Percentiles rank a stretch among this genome's conserved stretches.
These are phyloP conservation scores for Lycocerus yunnanus DNA, from an alignment of 2,888 invertebrate species.

Conservation along the genomic window DNA sequence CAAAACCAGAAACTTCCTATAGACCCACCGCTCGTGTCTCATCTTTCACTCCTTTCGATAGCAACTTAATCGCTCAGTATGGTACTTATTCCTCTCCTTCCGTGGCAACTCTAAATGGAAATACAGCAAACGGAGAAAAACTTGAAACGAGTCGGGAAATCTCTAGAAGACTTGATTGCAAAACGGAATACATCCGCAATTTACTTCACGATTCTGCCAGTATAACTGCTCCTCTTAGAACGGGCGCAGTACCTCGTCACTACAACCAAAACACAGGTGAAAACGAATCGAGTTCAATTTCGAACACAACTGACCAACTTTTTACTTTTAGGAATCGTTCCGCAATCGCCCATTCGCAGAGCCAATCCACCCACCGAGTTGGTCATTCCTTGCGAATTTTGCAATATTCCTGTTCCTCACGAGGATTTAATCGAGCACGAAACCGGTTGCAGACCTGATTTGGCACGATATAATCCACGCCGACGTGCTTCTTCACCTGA, in stretches of 20 bases:
- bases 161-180: constrained; percentile 52
- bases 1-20: neutral
- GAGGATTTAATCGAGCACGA: constrained; percentile 60
- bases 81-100: neutral
- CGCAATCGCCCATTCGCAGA: constrained; percentile 56
- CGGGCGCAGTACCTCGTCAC: constrained; percentile 50
- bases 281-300: constrained; percentile 8
- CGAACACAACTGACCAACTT: neutral
- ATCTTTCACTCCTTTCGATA: neutral
- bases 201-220: constrained; percentile 54
- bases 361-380: constrained; percentile 60
- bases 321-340: constrained; percentile 47
- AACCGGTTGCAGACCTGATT: constrained; percentile 55
- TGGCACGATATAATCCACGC: constrained; percentile 49
- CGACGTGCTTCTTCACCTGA: constrained; percentile 39
- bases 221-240: constrained; percentile 52
- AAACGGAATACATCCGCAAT: constrained; percentile 55
- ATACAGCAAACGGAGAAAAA: constrained; percentile 52
- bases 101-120: constrained; percentile 12
- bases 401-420: constrained; percentile 58
- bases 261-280: constrained; percentile 54
- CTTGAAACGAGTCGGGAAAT: constrained; percentile 53
- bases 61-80: neutral
- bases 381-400: constrained; percentile 62
- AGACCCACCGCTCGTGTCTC: neutral